These are phyloP conservation scores for Chirona hameri DNA, from an alignment of 2,888 invertebrate species.

Conservation along the genomic window DNA sequence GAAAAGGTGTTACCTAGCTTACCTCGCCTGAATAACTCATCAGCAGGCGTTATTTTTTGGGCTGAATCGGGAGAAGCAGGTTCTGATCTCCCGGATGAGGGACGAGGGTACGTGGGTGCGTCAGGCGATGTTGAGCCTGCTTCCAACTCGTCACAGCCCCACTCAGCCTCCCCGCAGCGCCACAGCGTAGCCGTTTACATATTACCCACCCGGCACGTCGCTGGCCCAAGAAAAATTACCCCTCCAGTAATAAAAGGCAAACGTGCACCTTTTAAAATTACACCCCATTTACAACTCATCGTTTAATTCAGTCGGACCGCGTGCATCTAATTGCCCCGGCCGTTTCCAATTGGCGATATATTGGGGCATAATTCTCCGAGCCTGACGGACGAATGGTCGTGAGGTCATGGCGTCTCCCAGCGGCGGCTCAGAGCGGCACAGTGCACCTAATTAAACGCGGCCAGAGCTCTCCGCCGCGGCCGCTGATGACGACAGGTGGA, in stretches of 20 bases:
- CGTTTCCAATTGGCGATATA: conserved; percentile 27
- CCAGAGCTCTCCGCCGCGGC: neutral
- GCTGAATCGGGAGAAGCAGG: neutral
- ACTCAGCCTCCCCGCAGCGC: neutral
- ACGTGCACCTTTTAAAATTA: conserved; percentile 29
- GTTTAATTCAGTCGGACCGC: conserved; percentile 26
- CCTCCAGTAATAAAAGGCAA: conserved; percentile 25
- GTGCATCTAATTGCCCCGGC: conserved; percentile 23
- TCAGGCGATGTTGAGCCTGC: neutral
- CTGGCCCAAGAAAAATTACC: neutral
- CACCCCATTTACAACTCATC: conserved; percentile 29
- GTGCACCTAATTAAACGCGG: neutral
- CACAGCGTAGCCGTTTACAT: neutral
- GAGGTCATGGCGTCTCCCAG: neutral
- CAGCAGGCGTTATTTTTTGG: neutral
- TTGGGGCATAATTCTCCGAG: neutral
- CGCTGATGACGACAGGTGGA: neutral
- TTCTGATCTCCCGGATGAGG: neutral
- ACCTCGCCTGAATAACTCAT: conserved; percentile 5
- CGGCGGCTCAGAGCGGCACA: neutral
- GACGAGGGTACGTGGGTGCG: neutral
- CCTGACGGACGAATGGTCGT: neutral
- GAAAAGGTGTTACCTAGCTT: conserved; percentile 24
- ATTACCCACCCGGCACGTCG: neutral
- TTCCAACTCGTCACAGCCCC: neutral